Base-by-base conservation (phyloP, 2,888 invertebrate genomes). In the Oscheius sp. region DNA sequence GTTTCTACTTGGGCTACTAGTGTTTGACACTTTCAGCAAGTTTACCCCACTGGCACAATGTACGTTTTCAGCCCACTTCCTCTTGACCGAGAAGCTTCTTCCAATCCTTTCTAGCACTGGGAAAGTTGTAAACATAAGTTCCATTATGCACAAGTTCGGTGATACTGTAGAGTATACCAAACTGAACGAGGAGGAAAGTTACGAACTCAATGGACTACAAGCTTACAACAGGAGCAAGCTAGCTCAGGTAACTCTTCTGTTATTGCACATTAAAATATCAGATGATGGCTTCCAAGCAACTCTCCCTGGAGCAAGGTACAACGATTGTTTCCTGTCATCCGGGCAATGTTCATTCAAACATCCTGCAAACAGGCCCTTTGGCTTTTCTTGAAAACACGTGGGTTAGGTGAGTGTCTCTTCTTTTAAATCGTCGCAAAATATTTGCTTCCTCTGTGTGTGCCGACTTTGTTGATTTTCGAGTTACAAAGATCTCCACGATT, bases 71-170 rank as follows among this genome's bases (percentile, higher is more conserved):
- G 73, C 73, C 10, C 73, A 73, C 21, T 51, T 63, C 53, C 50
- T 73, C 10, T 29, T 73, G 35, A 73, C 65, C 3, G 33, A 53
- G 13, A 35, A 42, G 29, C 63, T 73, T 32, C 65, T 63, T 0
- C 62, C 73, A 2, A 42, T 73, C 13, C n/a, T 73, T 29, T 65
- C 73, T 11, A 50, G 60, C 11, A 53, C 42, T n/a, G 63, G 63
- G 11, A 73, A 63, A 73, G 42, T 73, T 13, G 63, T 73, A 11
- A 73, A 73, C 32, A 47, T 73, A 29, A 73, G 73, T n/a, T 73
- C 73, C 2, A 63, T 73, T 9, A 55, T 65, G 62, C 73, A 73
- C 37, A 9, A n/a, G 42, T 62, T 42, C 50, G 63, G 55, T 10
- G 57, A 73, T n/a, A 73, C 51, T 21, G 57, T 50, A 35, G 63